phyloP scores from a whole-genome alignment of 2,113 vertebrate species.

The Colaptes auratus region DNA sequence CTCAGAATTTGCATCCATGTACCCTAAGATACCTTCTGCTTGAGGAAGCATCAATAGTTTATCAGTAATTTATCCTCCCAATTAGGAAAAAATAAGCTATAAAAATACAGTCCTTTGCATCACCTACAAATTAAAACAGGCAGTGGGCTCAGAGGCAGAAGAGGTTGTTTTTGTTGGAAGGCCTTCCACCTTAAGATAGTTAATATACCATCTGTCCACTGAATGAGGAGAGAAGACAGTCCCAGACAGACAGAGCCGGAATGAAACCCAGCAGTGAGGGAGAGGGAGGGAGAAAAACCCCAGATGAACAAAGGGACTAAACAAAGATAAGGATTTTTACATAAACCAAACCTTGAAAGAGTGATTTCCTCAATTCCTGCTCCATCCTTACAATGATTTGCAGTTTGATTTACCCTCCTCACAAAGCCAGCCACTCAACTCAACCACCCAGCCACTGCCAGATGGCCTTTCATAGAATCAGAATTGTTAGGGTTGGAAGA shows the following conservation, averaged over 20 bases:
- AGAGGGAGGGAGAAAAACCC: background rate
- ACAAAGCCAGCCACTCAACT: background rate
- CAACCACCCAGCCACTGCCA: background rate
- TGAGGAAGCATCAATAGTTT: background rate
- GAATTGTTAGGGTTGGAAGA: too few relatives aligned
- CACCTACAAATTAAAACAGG: background rate
- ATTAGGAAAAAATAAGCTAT: background rate
- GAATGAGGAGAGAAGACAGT: background rate
- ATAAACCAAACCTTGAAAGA: background rate
- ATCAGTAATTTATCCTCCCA: background rate
- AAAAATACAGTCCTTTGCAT: background rate
- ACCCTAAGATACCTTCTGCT: background rate
- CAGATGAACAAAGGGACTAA: background rate
- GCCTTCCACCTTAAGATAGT: background rate
- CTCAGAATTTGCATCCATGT: background rate
- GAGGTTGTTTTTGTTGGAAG: background rate
- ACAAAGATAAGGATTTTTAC: background rate
- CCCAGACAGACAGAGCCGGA: background rate
- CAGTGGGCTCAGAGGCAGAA: background rate
- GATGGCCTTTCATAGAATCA: too few relatives aligned
- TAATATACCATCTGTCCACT: background rate
- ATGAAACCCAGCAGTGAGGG: background rate
- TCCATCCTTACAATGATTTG: background rate
- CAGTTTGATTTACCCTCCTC: background rate
- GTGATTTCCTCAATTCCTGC: background rate